Evolutionary conservation across 1,140 invertebrate genomes (phyloP).

Genomic region (Drosophila ohnishii): DNA sequence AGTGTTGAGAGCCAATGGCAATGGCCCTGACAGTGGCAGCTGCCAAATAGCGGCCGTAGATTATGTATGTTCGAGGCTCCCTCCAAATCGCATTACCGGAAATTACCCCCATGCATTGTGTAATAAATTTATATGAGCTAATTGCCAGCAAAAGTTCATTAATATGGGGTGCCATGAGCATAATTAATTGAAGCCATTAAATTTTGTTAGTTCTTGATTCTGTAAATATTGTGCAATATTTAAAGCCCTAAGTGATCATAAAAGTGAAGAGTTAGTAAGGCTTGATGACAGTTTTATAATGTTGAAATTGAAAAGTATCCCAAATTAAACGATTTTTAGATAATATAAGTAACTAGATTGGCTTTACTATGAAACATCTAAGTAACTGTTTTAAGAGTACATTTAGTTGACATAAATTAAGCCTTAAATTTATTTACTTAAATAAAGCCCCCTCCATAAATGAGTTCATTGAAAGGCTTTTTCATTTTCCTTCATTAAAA

Average conservation of each 20-base stretch:
- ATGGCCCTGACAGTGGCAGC: slow-evolving; percentile 26
- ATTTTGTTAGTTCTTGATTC: slow-evolving; percentile 19
- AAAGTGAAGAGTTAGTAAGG: neutral
- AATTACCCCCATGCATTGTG: slow-evolving; percentile 43
- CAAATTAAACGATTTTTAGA: neutral
- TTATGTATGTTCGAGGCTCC: slow-evolving; percentile 9
- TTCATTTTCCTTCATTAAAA: too few relatives aligned
- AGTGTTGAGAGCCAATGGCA: slow-evolving; percentile 48
- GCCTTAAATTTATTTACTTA: neutral
- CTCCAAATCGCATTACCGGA: slow-evolving; percentile 34
- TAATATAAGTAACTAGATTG: too few relatives aligned
- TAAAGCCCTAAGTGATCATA: neutral
- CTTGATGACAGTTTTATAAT: neutral
- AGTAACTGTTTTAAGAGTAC: neutral
- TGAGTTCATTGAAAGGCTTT: too few relatives aligned
- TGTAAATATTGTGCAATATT: slow-evolving; percentile 16
- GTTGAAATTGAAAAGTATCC: neutral
- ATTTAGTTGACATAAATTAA: neutral
- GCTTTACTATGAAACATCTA: too few relatives aligned
- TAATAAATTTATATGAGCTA: slow-evolving; percentile 52
- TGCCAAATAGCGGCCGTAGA: slow-evolving; percentile 20
- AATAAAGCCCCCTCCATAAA: neutral
- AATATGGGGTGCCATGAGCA: slow-evolving; percentile 46
- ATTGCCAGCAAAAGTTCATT: slow-evolving; percentile 56
- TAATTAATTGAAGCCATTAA: slow-evolving; percentile 39